These are phyloP conservation scores for Amazona guildingii DNA, from an alignment of 2,113 vertebrate genomes.

Conservation along the genomic window DNA sequence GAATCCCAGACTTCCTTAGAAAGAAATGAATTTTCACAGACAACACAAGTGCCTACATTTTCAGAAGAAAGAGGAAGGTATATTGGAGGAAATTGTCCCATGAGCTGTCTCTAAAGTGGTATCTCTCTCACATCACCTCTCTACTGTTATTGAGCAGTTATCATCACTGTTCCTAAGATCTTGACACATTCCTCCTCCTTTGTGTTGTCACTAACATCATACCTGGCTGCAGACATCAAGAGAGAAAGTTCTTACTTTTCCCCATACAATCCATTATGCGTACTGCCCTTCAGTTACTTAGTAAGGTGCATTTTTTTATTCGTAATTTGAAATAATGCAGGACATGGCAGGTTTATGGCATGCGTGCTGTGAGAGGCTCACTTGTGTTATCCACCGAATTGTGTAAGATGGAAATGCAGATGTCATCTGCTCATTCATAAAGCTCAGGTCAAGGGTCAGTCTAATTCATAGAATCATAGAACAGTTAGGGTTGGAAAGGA, in stretches of 20 bases:
- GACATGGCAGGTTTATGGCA: not conserved
- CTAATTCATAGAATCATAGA: not conserved
- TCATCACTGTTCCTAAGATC: not conserved
- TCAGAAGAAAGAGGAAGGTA: not conserved
- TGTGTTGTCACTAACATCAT: not conserved
- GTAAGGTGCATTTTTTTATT: not conserved
- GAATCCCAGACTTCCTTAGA: not conserved
- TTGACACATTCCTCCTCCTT: not conserved
- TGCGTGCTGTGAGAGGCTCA: not conserved
- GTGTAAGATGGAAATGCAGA: not conserved
- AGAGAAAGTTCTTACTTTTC: not conserved
- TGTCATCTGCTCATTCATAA: not conserved
- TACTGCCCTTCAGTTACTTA: accelerated
- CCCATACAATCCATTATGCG: accelerated
- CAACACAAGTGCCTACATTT: not conserved
- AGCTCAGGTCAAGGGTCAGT: not conserved
- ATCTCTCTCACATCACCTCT: not conserved
- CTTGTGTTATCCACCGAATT: not conserved
- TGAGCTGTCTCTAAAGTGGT: not conserved
- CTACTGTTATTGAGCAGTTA: not conserved
- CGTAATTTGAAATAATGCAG: not conserved
- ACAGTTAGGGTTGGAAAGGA: not conserved
- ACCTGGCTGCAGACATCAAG: not conserved
- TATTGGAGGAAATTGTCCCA: not conserved
- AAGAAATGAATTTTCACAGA: not conserved